Conservation (phyloP, 2,797 vertebrate species). For the Dromococcyx pavoninus region DNA sequence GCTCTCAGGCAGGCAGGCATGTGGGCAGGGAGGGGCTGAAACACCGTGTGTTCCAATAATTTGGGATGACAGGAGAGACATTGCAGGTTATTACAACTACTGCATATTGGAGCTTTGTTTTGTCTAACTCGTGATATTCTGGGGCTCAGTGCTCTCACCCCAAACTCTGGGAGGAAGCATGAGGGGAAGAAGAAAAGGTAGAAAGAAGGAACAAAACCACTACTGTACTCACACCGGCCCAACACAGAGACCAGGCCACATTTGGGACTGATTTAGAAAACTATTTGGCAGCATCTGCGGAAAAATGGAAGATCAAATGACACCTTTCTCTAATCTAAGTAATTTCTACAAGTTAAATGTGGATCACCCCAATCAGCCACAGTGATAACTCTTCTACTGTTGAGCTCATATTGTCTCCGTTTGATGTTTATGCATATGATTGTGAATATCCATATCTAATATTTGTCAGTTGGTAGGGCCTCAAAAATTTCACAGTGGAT, state of each 20-base stretch:
- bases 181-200: constrained; percentile 24
- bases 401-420: background rate
- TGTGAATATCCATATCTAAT: background rate
- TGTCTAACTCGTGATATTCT: constrained; percentile 40
- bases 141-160: constrained; percentile 11
- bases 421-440: background rate
- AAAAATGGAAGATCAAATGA: constrained; percentile 53
- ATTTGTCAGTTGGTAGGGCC: background rate
- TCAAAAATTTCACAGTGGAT: background rate
- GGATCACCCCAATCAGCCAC: background rate
- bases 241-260: constrained; percentile 18
- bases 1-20: background rate
- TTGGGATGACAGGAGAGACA: constrained; percentile 56
- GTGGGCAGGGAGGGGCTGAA: background rate
- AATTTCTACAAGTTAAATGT: background rate
- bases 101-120: constrained; percentile 12
- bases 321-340: constrained; percentile 35
- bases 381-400: background rate
- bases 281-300: constrained; percentile 53
- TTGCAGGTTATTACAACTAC: constrained; percentile 31
- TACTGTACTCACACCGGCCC: constrained; percentile 24
- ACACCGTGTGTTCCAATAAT: background rate
- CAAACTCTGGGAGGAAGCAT: background rate
- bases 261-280: constrained; percentile 68
- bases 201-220: constrained; percentile 45